Conservation (phyloP, 2,888 invertebrate genomes). For the Vandiemenella viatica region DNA sequence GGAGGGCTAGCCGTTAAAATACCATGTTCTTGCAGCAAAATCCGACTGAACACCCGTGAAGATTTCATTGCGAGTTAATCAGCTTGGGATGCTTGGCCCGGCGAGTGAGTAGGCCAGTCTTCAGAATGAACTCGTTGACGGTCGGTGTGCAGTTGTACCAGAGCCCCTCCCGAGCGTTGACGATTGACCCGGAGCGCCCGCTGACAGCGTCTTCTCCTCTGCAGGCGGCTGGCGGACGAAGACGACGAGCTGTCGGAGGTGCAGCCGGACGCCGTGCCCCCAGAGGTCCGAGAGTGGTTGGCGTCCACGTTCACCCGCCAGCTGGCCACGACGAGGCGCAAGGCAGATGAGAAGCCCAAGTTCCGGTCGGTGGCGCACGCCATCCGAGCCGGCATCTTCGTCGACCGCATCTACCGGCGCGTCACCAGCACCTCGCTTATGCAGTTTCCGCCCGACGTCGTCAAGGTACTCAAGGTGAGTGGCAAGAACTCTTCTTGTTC, state of each 20-base stretch:
- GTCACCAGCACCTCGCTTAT: conserved; percentile 62
- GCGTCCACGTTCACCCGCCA: conserved; percentile 91
- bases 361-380: conserved; percentile 93
- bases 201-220: conserved; percentile 6
- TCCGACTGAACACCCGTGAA: too few relatives aligned
- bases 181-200: not conserved
- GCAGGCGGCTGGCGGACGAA: conserved; percentile 69
- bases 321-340: conserved; percentile 59
- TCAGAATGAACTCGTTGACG: too few relatives aligned
- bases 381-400: conserved; percentile 90
- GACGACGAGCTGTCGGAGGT: conserved; percentile 93
- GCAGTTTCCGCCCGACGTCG: conserved; percentile 78
- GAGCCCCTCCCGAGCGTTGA: too few relatives aligned
- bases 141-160: too few relatives aligned
- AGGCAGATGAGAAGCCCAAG: conserved; percentile 68
- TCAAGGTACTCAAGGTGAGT: conserved; percentile 70
- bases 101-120: too few relatives aligned
- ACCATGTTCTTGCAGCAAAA: too few relatives aligned
- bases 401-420: conserved; percentile 81
- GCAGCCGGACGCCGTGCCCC: conserved; percentile 90
- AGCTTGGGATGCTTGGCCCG: too few relatives aligned
- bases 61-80: too few relatives aligned
- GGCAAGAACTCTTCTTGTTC: too few relatives aligned
- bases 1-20: too few relatives aligned
- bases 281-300: conserved; percentile 91